phyloP scores from a whole-genome alignment of 1,140 invertebrate genomes.

The Carposina sasakii region DNA sequence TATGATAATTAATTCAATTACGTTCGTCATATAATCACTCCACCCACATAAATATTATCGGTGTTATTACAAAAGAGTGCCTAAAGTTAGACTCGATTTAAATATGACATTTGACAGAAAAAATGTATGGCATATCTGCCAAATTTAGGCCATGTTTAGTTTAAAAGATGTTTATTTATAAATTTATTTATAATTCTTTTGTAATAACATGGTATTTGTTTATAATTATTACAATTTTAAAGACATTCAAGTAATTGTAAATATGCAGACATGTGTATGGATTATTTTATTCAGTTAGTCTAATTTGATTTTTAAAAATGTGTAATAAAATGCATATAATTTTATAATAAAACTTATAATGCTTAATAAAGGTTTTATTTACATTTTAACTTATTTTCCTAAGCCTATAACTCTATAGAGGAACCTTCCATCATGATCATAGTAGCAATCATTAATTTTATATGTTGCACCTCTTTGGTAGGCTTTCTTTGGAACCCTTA shows the following conservation, averaged over 20 bases:
- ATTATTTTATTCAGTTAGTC: too few species aligned
- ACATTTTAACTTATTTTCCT: constrained; percentile 33
- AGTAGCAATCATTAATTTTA: constrained; percentile 83
- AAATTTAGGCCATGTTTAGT: too few species aligned
- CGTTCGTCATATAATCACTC: too few species aligned
- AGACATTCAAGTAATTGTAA: constrained; percentile 41
- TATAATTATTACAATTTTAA: constrained; percentile 34
- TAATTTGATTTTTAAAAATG: too few species aligned
- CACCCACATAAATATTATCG: too few species aligned
- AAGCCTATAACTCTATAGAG: constrained; percentile 82
- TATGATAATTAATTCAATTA: constrained; percentile 37
- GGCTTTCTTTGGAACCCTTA: constrained; percentile 77
- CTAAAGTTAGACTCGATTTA: too few species aligned
- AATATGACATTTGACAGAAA: too few species aligned
- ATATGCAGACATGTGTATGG: constrained; percentile 20
- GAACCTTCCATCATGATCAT: constrained; percentile 83
- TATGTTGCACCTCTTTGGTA: constrained; percentile 77
- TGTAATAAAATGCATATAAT: constrained; percentile 65
- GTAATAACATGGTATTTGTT: too few species aligned
- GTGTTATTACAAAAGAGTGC: too few species aligned
- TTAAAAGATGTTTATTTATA: too few species aligned
- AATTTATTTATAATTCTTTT: too few species aligned
- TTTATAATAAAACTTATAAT: constrained; percentile 60
- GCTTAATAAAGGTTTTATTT: constrained; percentile 56
- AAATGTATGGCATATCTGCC: too few species aligned